phyloP scores from a whole-genome alignment of 2,888 invertebrate species.

The Netelia fuscicornis region DNA sequence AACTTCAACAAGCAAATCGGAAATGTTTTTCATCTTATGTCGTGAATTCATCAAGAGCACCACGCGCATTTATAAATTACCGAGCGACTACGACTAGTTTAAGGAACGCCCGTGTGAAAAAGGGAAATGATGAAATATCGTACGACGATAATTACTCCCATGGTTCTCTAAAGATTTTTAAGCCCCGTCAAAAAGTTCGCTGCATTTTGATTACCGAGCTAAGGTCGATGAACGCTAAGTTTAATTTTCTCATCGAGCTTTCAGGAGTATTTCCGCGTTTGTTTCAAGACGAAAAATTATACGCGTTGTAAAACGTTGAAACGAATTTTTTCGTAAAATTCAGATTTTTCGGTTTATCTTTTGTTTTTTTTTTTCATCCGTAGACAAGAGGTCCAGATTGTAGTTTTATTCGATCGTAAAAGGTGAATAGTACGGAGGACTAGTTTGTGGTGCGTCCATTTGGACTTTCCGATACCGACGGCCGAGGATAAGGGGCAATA shows the following conservation, averaged over 20 bases:
- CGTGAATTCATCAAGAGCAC: slow-evolving; percentile 26
- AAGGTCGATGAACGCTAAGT: background rate
- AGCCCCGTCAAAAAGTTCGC: too few relatives aligned
- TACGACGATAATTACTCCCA: too few relatives aligned
- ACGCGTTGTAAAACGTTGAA: background rate
- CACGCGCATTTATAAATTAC: slow-evolving; percentile 8
- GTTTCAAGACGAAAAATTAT: too few relatives aligned
- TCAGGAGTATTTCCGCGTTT: too few relatives aligned
- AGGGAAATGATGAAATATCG: too few relatives aligned
- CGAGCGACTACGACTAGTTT: background rate
- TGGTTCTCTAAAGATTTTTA: too few relatives aligned
- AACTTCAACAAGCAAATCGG: slow-evolving; percentile 32
- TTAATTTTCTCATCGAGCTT: background rate
- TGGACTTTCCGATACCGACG: background rate
- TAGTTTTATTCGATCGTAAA: slow-evolving; percentile 3
- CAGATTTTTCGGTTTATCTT: background rate
- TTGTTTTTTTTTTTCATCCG: background rate
- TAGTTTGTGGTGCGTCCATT: background rate
- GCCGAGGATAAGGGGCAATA: too few relatives aligned
- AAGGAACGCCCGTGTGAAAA: background rate
- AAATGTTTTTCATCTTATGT: slow-evolving; percentile 30
- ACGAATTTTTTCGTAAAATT: background rate
- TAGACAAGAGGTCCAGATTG: background rate
- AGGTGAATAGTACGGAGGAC: background rate
- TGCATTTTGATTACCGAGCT: too few relatives aligned